Evolutionary conservation across 2,888 invertebrate genomes (phyloP), one percentile per base, ranked within the genome.

Genomic region (Agonopterix heracliana): DNA sequence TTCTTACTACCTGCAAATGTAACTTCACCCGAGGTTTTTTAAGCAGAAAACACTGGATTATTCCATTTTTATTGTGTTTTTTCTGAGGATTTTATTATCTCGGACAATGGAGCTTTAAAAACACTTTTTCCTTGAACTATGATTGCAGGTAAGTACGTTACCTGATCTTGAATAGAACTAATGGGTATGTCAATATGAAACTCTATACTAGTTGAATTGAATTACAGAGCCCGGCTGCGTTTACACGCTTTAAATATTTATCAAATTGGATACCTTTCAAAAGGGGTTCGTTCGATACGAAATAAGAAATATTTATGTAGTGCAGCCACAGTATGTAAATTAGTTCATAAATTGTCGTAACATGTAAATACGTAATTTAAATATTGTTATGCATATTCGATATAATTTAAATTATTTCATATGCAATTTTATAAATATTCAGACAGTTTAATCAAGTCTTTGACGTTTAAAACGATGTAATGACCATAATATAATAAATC

Each of bases 181-280:
- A 86, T 86, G 86, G 85, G 75, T 79, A 70, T 74, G 85, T 86
- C 84, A 86, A 85, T 86, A 84, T 69, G 84, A 76, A 85, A 84
- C 73, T 70, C 71, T 66, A 85, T 68, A 77, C 80, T 46, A 14
- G 46, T 45, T 63, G 81, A 80, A 78, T 84, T 72, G 71, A 76
- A 76, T 84, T 78, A 83, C 13, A 62, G 64, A 64, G 63, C 70
- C 74, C 75, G 56, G 63, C 64, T 66, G 68, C 64, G 66, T 72
- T 70, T 69, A 73, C 65, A 71, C 75, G 73, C 70, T 76, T 78
- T 78, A 75, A 80, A 81, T 81, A 78, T 83, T 81, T 82, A 83
- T 81, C 80, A 47, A 45, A 81, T 78, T 78, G 74, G 65, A 73
- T 71, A 66, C 13, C 56, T 60, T 64, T 60, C 50, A 61, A 61